A percentile compares a stretch with the other conserved stretches of the same genome.
These are phyloP conservation scores for Heliothis virescens DNA, from an alignment of 1,140 invertebrate species.

Conservation along the genomic window DNA sequence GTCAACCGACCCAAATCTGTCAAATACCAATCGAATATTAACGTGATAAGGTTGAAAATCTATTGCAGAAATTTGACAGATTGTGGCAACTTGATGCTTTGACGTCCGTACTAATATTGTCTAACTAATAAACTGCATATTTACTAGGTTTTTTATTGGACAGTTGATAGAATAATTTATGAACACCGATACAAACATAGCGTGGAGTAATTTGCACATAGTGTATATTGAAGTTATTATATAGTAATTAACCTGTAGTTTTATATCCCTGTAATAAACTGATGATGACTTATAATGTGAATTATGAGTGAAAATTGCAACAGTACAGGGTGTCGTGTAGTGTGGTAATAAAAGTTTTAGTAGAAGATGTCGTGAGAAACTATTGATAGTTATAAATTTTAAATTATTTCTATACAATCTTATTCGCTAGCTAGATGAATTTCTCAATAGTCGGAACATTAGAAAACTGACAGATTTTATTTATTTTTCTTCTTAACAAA, in stretches of 20 bases:
- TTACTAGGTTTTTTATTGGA: background rate
- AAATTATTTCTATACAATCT: too few species aligned
- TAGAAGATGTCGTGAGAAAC: slow-evolving; percentile 3
- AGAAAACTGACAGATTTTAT: too few species aligned
- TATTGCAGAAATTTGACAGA: too few species aligned
- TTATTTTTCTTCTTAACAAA: too few species aligned
- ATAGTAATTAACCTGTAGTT: slow-evolving; percentile 22
- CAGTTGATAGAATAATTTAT: slow-evolving; percentile 7
- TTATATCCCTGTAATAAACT: slow-evolving; percentile 19
- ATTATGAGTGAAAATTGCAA: slow-evolving; percentile 30
- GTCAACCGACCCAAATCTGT: too few species aligned
- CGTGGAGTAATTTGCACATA: slow-evolving; percentile 13
- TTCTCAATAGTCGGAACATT: too few species aligned
- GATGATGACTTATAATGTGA: slow-evolving; percentile 30
- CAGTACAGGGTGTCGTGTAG: background rate
- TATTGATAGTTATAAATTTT: background rate
- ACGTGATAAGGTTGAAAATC: too few species aligned
- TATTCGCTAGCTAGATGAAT: too few species aligned
- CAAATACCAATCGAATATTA: too few species aligned
- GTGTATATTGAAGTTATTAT: slow-evolving; percentile 14
- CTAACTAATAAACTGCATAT: too few species aligned
- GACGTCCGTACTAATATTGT: too few species aligned
- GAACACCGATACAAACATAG: background rate
- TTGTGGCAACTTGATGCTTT: too few species aligned
- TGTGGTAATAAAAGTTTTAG: background rate